Conservation (phyloP, 2,113 vertebrate species). For the Artemisiospiza belli region DNA sequence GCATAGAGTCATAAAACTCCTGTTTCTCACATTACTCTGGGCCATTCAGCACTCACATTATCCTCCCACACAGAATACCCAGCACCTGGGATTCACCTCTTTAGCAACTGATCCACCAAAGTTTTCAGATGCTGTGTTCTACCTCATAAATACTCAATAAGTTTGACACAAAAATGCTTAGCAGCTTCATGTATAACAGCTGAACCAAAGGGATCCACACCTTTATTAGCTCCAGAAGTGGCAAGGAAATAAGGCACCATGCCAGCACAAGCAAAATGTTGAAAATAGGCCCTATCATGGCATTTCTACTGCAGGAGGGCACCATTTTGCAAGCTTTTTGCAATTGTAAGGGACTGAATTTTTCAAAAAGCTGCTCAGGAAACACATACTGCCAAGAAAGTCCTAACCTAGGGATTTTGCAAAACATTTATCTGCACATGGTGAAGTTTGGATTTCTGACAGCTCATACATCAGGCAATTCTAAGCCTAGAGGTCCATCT, state of each 20-base stretch:
- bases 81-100: not conserved
- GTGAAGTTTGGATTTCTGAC: slow-evolving; percentile 54
- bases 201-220: not conserved
- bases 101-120: accelerated
- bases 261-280: not conserved
- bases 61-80: not conserved
- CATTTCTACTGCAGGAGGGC: not conserved
- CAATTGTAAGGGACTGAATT: not conserved
- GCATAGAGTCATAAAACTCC: not conserved
- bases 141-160: not conserved
- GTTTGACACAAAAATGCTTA: not conserved
- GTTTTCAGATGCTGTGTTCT: not conserved
- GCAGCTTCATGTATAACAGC: not conserved
- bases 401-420: slow-evolving; percentile 38
- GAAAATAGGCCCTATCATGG: not conserved
- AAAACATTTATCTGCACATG: slow-evolving; percentile 46
- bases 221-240: not conserved
- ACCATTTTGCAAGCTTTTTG: not conserved
- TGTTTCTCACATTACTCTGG: not conserved
- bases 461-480: slow-evolving; percentile 46
- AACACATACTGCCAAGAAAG: slow-evolving; percentile 30
- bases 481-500: slow-evolving; percentile 39
- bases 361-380: slow-evolving; percentile 35
- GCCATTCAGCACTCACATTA: accelerated
- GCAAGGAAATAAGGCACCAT: not conserved